Evolutionary conservation across 2,888 invertebrate genomes (phyloP).

Genomic region (Anthrax anthrax): DNA sequence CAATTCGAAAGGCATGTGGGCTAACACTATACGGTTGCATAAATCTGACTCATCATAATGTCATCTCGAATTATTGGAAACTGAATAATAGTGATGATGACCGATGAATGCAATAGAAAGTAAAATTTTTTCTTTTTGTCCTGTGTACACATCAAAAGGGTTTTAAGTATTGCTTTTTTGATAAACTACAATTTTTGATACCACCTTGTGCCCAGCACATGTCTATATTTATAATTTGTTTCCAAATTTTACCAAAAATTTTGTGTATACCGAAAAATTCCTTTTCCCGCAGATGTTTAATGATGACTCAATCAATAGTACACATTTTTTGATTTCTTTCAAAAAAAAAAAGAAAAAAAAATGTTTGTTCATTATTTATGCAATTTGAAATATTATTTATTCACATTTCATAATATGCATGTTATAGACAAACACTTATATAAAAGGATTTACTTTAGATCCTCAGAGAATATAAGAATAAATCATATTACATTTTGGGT

Average conservation of each 20-base stretch:
- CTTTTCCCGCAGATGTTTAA: slow-evolving; percentile 3
- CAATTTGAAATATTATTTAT: background rate
- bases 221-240: background rate
- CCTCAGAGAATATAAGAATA: no score
- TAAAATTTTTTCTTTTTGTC: background rate
- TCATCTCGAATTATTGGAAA: no score
- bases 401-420: slow-evolving; percentile 1
- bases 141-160: background rate
- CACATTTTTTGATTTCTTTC: background rate
- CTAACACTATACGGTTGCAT: slow-evolving; percentile 2
- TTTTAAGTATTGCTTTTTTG: no score
- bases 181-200: no score
- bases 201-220: background rate
- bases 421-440: background rate
- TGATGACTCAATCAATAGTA: slow-evolving; percentile 7
- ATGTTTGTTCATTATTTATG: slow-evolving; percentile 1
- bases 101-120: background rate
- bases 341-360: no score
- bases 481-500: background rate
- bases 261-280: background rate
- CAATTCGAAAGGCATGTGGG: slow-evolving; percentile 5
- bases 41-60: slow-evolving; percentile 3
- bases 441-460: slow-evolving; percentile 5
- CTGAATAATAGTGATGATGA: background rate
- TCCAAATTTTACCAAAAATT: slow-evolving; percentile 1